Conservation (phyloP, 2,888 invertebrate species). For the Anthoptus insignis region DNA sequence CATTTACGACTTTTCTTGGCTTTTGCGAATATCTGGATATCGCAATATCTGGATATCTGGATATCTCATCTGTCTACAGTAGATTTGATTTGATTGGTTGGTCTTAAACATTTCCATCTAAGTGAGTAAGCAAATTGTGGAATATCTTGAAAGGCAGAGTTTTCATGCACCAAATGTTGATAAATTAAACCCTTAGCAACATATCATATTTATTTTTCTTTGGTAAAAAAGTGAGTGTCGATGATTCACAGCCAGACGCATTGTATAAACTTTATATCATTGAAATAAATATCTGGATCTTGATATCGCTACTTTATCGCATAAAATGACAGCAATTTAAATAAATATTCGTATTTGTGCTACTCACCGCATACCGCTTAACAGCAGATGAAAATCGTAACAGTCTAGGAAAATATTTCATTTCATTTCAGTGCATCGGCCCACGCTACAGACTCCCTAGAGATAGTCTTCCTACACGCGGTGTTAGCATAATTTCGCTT, state of each 20-base stretch:
- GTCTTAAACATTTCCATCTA: too few relatives aligned
- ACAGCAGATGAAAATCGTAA: conserved; percentile 4
- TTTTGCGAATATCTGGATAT: too few relatives aligned
- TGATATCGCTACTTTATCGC: neutral
- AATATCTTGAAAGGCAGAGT: too few relatives aligned
- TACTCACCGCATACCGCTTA: neutral
- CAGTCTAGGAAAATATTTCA: conserved; percentile 20
- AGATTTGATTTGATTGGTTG: too few relatives aligned
- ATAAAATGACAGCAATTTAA: neutral
- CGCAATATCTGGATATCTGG: too few relatives aligned
- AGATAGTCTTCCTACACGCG: conserved; percentile 37
- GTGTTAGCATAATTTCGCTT: conserved; percentile 37
- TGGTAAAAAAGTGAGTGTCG: neutral
- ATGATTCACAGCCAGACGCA: neutral
- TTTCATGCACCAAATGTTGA: too few relatives aligned
- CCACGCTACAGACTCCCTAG: conserved; percentile 27
- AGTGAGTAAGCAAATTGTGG: too few relatives aligned
- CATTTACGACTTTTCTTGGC: too few relatives aligned
- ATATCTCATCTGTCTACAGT: too few relatives aligned
- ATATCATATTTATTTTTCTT: too few relatives aligned
- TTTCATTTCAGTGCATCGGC: conserved; percentile 34
- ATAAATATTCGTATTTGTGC: conserved; percentile 1
- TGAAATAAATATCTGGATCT: neutral
- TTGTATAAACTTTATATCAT: neutral
- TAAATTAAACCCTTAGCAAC: too few relatives aligned